These are phyloP conservation scores for Zeus faber DNA, from an alignment of 2,113 vertebrate genomes.

Conservation along the genomic window DNA sequence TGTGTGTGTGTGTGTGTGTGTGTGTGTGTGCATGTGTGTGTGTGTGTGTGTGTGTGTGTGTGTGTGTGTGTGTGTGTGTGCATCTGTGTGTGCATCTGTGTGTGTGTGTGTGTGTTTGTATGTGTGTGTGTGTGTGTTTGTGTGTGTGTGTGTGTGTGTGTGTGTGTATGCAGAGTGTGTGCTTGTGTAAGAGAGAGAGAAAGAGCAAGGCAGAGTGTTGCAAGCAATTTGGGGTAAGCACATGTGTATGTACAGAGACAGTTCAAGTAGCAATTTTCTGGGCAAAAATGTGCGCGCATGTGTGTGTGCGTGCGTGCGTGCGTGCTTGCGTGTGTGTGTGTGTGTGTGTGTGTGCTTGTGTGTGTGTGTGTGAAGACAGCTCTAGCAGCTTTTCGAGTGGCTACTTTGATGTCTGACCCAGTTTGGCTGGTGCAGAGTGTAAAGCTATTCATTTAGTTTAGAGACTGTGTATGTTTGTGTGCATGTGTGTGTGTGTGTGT, in stretches of 20 bases:
- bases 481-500: background rate
- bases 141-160: background rate
- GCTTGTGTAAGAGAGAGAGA: too few relatives aligned
- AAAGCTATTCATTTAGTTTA: constrained; percentile 69
- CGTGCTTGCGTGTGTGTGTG: constrained; percentile 13
- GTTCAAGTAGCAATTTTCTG: constrained; percentile 68
- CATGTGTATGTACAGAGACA: constrained; percentile 47
- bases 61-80: constrained; percentile 2
- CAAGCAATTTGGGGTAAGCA: too few relatives aligned
- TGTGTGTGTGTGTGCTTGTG: constrained; percentile 32
- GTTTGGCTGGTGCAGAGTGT: constrained; percentile 69
- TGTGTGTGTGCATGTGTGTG: background rate
- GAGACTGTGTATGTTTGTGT: constrained; percentile 2
- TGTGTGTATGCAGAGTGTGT: background rate
- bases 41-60: background rate
- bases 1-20: constrained; percentile 9
- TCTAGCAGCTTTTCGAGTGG: constrained; percentile 66
- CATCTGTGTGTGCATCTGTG: constrained; percentile 1
- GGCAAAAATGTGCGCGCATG: constrained; percentile 25
- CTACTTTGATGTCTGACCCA: constrained; percentile 76
- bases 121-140: background rate
- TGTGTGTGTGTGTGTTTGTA: constrained; percentile 2
- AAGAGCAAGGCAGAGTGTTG: too few relatives aligned
- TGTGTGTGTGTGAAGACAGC: constrained; percentile 44
- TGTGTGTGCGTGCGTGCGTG: constrained; percentile 7